These are phyloP conservation scores for Galaxea fascicularis DNA, from an alignment of 92 coral and sea anemone genomes.

Conservation along the genomic window DNA sequence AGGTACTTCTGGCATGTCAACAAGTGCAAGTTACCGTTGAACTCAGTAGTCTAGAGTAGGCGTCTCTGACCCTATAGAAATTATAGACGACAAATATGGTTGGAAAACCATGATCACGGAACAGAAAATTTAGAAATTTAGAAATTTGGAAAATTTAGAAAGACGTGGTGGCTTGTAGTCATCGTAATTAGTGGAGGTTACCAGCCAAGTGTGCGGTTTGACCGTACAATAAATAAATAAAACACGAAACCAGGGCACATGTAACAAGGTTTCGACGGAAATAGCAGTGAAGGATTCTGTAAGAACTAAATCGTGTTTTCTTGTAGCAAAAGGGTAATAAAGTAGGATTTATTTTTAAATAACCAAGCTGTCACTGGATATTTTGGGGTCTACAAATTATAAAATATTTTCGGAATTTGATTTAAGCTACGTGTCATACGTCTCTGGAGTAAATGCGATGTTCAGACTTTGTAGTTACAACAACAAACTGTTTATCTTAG, in stretches of 20 bases:
- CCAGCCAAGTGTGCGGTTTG: neutral
- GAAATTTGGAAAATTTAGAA: too few species aligned
- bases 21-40: neutral
- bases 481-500: neutral
- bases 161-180: neutral
- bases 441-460: neutral
- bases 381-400: neutral
- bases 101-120: neutral
- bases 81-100: neutral
- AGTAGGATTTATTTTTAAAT: neutral
- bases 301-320: neutral
- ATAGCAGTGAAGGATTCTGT: neutral
- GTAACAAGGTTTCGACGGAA: neutral
- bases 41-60: neutral
- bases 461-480: neutral
- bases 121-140: neutral
- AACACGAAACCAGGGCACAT: too few species aligned
- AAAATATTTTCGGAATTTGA: neutral
- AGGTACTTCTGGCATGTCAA: too few species aligned
- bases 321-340: neutral
- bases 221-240: neutral
- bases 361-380: neutral
- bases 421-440: neutral
- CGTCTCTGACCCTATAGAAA: too few species aligned
- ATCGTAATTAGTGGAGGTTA: neutral